phyloP scores from a whole-genome alignment of 2,888 invertebrate genomes.

The Serrognathus titanus region DNA sequence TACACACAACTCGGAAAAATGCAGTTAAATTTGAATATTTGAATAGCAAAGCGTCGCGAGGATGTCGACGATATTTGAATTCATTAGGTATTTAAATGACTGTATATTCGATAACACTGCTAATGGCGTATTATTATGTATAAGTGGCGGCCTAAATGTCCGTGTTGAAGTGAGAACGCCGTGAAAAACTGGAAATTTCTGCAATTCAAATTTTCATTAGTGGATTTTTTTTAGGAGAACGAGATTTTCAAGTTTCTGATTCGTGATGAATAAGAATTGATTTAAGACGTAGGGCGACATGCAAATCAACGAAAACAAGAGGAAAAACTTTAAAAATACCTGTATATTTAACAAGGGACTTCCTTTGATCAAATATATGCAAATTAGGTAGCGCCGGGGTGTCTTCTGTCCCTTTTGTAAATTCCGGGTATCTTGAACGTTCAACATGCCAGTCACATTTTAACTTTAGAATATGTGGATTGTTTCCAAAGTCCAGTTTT shows the following conservation, averaged over 20 bases:
- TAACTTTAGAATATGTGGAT: constrained; percentile 32
- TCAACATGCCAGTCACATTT: constrained; percentile 31
- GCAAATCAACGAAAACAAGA: constrained; percentile 40
- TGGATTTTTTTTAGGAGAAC: constrained; percentile 31
- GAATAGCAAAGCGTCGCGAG: constrained; percentile 28
- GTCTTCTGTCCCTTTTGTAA: constrained; percentile 1
- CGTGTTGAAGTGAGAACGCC: constrained; percentile 25
- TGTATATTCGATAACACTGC: constrained; percentile 41
- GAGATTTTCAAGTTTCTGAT: constrained; percentile 36
- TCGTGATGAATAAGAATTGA: constrained; percentile 39
- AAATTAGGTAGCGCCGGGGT: constrained; percentile 7
- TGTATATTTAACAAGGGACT: constrained; percentile 40
- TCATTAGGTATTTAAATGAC: constrained; percentile 45
- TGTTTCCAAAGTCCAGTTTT: constrained; percentile 32
- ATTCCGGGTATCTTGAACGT: constrained; percentile 2
- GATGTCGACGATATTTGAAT: constrained; percentile 34
- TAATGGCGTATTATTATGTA: constrained; percentile 41
- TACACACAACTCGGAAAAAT: constrained; percentile 28
- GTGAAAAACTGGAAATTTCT: constrained; percentile 31
- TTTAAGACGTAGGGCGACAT: constrained; percentile 33
- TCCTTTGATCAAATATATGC: constrained; percentile 31
- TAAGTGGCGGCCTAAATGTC: constrained; percentile 29
- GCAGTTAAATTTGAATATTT: constrained; percentile 32
- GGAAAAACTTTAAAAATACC: constrained; percentile 35
- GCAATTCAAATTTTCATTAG: constrained; percentile 42